These are phyloP conservation scores for Petroica traversi DNA, from an alignment of 2,113 vertebrate genomes.

Conservation along the genomic window DNA sequence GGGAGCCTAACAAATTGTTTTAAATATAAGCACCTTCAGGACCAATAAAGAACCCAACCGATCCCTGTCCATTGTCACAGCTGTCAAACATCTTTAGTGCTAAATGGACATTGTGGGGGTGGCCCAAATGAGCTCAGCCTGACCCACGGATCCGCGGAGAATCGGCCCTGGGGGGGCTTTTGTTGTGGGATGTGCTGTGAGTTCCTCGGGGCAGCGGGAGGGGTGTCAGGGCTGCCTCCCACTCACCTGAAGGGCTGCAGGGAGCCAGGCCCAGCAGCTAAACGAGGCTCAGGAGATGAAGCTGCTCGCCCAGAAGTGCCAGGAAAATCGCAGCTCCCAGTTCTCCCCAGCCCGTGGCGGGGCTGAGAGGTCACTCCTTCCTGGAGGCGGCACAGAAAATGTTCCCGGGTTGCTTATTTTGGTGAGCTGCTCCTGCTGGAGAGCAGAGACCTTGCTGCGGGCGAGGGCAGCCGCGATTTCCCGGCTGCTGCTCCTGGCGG, in stretches of 20 bases:
- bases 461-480: fast-evolving
- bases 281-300: fast-evolving
- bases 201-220: not conserved
- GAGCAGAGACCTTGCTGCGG: fast-evolving
- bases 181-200: fast-evolving
- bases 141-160: fast-evolving
- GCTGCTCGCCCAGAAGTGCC: fast-evolving
- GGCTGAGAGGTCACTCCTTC: not conserved
- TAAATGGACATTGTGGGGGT: not conserved
- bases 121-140: not conserved
- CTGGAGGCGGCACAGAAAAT: not conserved
- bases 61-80: conserved; percentile 55
- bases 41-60: conserved; percentile 66
- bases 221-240: fast-evolving
- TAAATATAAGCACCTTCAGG: conserved; percentile 81
- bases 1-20: conserved; percentile 82
- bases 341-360: fast-evolving
- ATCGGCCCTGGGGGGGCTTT: no score
- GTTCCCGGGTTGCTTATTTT: fast-evolving
- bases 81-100: conserved; percentile 28
- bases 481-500: fast-evolving
- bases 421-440: fast-evolving
- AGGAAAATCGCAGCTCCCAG: not conserved
- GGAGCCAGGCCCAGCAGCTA: fast-evolving
- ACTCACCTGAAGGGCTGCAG: not conserved